Evolutionary conservation across 1,140 invertebrate genomes (phyloP).

Genomic region (Drosophila virilis): DNA sequence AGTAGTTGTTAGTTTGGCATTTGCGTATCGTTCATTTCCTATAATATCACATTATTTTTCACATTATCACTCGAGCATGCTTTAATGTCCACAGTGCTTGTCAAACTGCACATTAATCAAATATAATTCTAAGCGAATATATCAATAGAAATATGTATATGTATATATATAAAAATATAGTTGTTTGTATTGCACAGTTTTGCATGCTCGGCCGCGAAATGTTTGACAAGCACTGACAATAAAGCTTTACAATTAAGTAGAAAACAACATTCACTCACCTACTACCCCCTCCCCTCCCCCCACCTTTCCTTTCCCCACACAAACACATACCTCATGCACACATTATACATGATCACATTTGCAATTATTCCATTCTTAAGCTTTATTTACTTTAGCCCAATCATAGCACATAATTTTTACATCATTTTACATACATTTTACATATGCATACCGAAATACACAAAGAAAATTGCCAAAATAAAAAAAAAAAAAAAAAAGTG

Average conservation of each 20-base stretch:
- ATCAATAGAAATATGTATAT: no score
- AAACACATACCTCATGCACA: no score
- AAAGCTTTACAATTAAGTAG: neutral
- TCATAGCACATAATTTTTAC: neutral
- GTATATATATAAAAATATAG: no score
- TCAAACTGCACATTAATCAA: neutral
- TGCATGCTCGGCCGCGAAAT: no score
- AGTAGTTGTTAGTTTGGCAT: no score
- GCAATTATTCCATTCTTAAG: neutral
- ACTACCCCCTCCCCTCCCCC: no score
- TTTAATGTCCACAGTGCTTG: neutral
- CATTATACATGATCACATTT: neutral
- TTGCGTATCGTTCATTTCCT: no score
- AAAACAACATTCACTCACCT: neutral
- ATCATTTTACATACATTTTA: constrained; percentile 11
- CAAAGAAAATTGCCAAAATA: constrained; percentile 16
- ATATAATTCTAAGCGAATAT: no score
- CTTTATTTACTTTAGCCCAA: neutral
- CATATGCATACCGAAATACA: constrained; percentile 19
- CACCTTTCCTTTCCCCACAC: neutral
- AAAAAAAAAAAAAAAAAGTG: neutral
- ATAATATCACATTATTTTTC: neutral
- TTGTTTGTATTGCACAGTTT: no score
- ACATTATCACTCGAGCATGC: neutral
- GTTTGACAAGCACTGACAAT: neutral